phyloP scores from a whole-genome alignment of 30 jellyfish, hydroid and myxozoan genomes.

The Turritopsis rubra region DNA sequence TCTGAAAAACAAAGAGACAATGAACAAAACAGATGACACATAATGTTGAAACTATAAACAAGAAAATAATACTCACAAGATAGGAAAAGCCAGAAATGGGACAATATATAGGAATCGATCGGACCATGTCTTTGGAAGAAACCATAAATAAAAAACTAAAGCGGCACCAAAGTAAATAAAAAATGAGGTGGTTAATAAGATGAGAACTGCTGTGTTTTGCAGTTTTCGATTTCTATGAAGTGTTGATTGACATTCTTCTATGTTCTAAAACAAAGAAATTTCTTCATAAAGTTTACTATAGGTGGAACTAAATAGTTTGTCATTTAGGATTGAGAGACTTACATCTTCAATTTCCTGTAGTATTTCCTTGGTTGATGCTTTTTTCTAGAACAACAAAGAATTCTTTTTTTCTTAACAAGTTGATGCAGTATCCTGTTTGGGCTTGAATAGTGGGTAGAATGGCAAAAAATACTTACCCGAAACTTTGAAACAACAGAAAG shows the following conservation, averaged over 20 bases:
- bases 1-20: conserved; percentile 35
- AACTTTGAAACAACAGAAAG: conserved; percentile 13
- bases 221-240: conserved; percentile 46
- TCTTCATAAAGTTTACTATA: not conserved
- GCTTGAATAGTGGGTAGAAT: not conserved
- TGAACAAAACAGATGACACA: not conserved
- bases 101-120: conserved; percentile 55
- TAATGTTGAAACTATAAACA: not conserved
- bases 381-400: not conserved
- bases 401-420: not conserved
- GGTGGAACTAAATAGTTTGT: not conserved
- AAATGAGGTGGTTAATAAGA: conserved; percentile 44
- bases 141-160: conserved; percentile 45
- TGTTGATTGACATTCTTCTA: conserved; percentile 38
- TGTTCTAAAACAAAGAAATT: conserved; percentile 28
- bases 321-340: not conserved
- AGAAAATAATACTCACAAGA: conserved; percentile 40
- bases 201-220: conserved; percentile 48
- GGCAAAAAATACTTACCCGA: conserved; percentile 4
- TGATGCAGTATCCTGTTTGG: not conserved
- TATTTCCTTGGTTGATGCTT: conserved; percentile 9
- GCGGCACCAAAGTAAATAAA: conserved; percentile 41
- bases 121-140: conserved; percentile 67
- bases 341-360: conserved; percentile 4
- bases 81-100: conserved; percentile 54